Evolutionary conservation across 1,140 invertebrate species (phyloP).

Genomic region (Pseudomyrmex flavicornis): DNA sequence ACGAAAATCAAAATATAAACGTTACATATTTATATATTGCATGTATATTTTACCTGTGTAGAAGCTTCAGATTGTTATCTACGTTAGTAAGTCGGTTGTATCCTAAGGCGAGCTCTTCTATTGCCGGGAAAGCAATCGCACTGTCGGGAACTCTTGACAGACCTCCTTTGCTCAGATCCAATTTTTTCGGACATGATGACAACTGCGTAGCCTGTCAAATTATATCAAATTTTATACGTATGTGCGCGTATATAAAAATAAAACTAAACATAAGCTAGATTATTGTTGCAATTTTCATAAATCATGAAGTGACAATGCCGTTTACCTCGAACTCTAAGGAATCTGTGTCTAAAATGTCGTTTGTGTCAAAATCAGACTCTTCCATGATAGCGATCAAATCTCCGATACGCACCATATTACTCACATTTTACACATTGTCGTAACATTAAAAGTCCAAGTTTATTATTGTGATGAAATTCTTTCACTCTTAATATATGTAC

Average conservation of each 20-base stretch:
- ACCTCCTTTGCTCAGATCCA: conserved; percentile 84
- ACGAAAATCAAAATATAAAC: too few species aligned
- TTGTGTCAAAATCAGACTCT: conserved; percentile 75
- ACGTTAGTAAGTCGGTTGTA: conserved; percentile 84
- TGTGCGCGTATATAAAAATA: background rate
- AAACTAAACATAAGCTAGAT: background rate
- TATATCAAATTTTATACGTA: background rate
- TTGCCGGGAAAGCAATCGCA: conserved; percentile 78
- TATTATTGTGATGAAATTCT: background rate
- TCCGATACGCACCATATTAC: conserved; percentile 76
- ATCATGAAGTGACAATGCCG: background rate
- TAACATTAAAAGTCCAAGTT: background rate
- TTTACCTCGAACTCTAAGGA: conserved; percentile 83
- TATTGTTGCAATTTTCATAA: background rate
- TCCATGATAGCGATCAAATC: conserved; percentile 79
- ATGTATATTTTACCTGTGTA: conserved; percentile 72
- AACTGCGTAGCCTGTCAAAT: conserved; percentile 81
- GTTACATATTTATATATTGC: too few species aligned
- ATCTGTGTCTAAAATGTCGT: conserved; percentile 82
- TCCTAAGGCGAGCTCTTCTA: conserved; percentile 86
- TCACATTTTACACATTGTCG: background rate
- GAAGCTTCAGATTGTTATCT: conserved; percentile 79
- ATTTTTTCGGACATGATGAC: conserved; percentile 78
- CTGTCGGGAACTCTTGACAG: conserved; percentile 81
- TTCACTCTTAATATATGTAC: background rate